Conservation (phyloP, 2,113 vertebrate species). For the Etia nguti region DNA sequence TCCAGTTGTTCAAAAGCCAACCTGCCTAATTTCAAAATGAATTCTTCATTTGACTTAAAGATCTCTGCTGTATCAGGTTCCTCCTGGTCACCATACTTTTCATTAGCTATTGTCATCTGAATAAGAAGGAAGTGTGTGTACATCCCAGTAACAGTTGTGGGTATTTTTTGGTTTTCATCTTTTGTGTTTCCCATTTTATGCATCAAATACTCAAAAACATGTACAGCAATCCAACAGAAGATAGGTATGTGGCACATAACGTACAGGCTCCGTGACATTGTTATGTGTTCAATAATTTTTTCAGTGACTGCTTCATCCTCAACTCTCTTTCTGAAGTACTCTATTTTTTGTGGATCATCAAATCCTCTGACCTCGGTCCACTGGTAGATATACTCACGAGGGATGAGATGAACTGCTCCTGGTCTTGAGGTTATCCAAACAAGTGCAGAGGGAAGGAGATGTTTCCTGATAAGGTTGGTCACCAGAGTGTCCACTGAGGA, state of each 20-base stretch:
- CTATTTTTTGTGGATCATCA: conserved; percentile 6
- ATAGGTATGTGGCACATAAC: conserved; percentile 41
- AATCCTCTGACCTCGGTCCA: conserved; percentile 30
- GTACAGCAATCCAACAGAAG: conserved; percentile 15
- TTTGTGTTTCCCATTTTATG: background rate
- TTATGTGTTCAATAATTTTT: background rate
- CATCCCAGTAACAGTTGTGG: conserved; percentile 26
- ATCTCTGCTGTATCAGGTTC: background rate
- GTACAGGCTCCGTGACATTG: background rate
- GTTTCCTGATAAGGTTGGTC: conserved; percentile 13
- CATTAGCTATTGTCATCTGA: background rate
- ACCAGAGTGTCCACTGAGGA: conserved; percentile 14
- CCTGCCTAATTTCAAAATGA: conserved; percentile 6
- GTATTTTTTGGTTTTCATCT: background rate
- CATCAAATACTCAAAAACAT: background rate
- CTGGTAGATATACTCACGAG: background rate
- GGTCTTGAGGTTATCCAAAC: conserved; percentile 32
- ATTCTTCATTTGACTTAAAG: background rate
- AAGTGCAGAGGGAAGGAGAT: conserved; percentile 11
- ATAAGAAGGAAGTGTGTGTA: conserved; percentile 14
- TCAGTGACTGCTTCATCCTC: background rate
- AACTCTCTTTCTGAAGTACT: conserved; percentile 23
- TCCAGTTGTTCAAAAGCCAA: conserved; percentile 24
- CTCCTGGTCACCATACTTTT: background rate
- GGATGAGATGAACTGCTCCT: background rate